A percentile compares a stretch with the other conserved stretches of the same genome.
These are phyloP conservation scores for Xyrauchen texanus DNA, from an alignment of 2,113 vertebrate species.

Conservation along the genomic window DNA sequence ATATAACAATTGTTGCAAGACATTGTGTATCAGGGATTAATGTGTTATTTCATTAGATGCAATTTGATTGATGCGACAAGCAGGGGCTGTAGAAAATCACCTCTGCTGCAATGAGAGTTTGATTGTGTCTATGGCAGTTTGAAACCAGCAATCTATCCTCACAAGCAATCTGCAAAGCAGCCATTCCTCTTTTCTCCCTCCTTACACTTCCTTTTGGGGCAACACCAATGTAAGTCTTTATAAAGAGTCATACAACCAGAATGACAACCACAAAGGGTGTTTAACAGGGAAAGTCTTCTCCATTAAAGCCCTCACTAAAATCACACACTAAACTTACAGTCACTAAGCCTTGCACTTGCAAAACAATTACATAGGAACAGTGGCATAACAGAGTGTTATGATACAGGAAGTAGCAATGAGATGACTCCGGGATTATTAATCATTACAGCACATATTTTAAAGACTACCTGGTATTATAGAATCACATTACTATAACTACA, in stretches of 20 bases:
- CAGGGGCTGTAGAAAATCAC: slow-evolving; percentile 21
- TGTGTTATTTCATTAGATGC: slow-evolving; percentile 30
- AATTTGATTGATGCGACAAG: slow-evolving; percentile 21
- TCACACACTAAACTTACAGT: too few species aligned
- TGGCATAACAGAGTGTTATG: too few species aligned
- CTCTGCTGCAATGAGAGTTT: slow-evolving; percentile 28
- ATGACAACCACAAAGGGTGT: not conserved
- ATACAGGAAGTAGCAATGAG: too few species aligned
- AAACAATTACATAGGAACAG: not conserved
- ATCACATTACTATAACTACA: too few species aligned
- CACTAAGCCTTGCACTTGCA: slow-evolving; percentile 8
- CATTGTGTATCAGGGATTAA: slow-evolving; percentile 14
- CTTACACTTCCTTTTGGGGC: slow-evolving; percentile 1
- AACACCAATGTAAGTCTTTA: slow-evolving; percentile 28
- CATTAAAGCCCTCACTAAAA: too few species aligned
- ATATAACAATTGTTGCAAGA: slow-evolving; percentile 7
- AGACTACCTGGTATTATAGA: too few species aligned
- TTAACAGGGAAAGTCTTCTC: too few species aligned
- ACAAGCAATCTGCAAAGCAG: slow-evolving; percentile 33
- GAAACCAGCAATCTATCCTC: slow-evolving; percentile 29
- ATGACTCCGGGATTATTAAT: too few species aligned
- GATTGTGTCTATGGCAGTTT: slow-evolving; percentile 28
- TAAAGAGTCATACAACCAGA: slow-evolving; percentile 23
- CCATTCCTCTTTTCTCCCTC: not conserved
- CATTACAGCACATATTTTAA: too few species aligned